Base-by-base conservation (phyloP, 2,113 vertebrate genomes). In the Megaceryle torquata region DNA sequence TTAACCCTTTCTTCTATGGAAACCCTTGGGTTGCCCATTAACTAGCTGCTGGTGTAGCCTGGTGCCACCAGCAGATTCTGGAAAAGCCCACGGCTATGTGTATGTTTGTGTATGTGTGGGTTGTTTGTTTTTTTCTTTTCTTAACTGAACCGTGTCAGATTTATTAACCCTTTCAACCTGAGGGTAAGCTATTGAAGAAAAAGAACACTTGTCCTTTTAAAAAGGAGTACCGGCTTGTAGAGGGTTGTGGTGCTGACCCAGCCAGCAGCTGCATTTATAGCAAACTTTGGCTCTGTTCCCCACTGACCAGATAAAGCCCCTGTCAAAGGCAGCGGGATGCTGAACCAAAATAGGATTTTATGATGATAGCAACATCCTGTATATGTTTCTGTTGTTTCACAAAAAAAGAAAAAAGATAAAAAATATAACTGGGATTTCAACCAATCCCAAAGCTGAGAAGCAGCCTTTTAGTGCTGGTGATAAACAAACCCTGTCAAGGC, bases 331-430 rank as follows among this genome's bases (percentile, higher is more conserved):
- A 89, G 86, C 22, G 8, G 92, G 83, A 89, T 77, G 50, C 86
- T 82, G 91, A 91, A 91, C 88, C 50, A 77, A 93, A 96, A 91
- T 96, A 92, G 86, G 93, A 86, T 91, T 91, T 95, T 72, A 61
- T 88, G 91, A 94, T 86, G 86, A 93, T 70, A 91, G 81, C 86
- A 91, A 89, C 86, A 92, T 96, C 93, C 96, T 95, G 91, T 63
- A 61, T 89, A 13, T 72, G 37, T 87, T 93, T 88, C 77, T 95
- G 56, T 69, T 70, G 80, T 85, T 82, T 69, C 37, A 71, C 29
- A 46, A 65, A 86, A 46, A 69, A 50, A 51, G 33, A 70, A 24
- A 37, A 43, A 5, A 65, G 10, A 35, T 61, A 44, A 39, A 7
- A 53, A 51, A 12, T 28, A 53, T 28, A 37, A 21, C 56, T 79